Base-by-base conservation (phyloP, 2,113 vertebrate genomes). In the Lanius collurio region DNA sequence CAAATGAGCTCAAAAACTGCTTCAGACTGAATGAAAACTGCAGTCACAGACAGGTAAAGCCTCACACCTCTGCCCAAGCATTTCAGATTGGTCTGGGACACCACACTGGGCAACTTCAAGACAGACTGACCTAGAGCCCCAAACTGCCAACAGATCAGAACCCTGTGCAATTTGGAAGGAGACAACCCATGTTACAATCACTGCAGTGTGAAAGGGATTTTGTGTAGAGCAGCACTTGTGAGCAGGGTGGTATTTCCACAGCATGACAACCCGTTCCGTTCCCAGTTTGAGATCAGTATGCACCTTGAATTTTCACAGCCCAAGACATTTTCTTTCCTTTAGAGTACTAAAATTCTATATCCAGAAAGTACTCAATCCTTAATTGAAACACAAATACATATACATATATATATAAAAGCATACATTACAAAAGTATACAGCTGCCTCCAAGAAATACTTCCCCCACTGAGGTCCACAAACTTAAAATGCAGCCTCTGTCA, bases 161-260 rank as follows among this genome's bases (percentile, higher is more conserved):
- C 26, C 17, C 56, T 2, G 8, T 24, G 17, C 41, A 37, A 31
- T 74, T 39, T 65, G n/a, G 70, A 68, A 83, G 35, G 39, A 79
- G 53, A 33, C 4, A 74, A 35, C 7, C 7, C 35, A 55, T 1
- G 0, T 6, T 57, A 31, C 19, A 24, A 37, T 33, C 8, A 1
- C 49, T 63, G 39, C 28, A 77, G 8, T 11, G 8, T 11, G 27
- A 35, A 55, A 57, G 8, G 7, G 17, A 24, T 62, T 88, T 62
- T 55, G 37, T 44, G n/a, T 21, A 37, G 10, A 73, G 71, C 50
- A 57, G 55, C 4, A 1, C 41, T 65, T 31, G 11, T 15, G 18
- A 67, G 59, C 23, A 49, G 27, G 13, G 39, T 47, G 52, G 2
- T 46, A 35, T 64, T 63, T 87, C 42, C n/a, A 79, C 0, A 0